Percentiles rank a stretch among this genome's conserved stretches.
These are phyloP conservation scores for Brachyopa scutellaris DNA, from an alignment of 2,888 invertebrate genomes.

Conservation along the genomic window DNA sequence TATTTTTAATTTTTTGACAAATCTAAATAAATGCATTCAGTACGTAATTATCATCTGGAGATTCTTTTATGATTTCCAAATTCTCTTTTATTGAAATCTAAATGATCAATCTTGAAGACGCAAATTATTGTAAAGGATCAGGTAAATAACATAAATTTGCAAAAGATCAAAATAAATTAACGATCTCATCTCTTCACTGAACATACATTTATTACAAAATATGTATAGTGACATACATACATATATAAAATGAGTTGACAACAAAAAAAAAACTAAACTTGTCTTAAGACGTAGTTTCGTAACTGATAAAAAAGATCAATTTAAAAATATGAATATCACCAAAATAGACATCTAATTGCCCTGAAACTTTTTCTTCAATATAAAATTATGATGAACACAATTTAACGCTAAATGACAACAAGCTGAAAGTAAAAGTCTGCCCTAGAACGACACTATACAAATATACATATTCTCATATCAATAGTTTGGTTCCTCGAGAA, in stretches of 20 bases:
- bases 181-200: conserved; percentile 1
- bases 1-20: no score
- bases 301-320: conserved; percentile 1
- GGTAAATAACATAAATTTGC: background rate
- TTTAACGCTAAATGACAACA: conserved; percentile 23
- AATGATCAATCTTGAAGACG: no score
- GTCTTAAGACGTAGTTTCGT: conserved; percentile 12
- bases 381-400: conserved; percentile 15
- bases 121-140: no score
- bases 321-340: conserved; percentile 19
- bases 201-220: no score
- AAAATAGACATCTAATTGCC: conserved; percentile 19
- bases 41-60: no score
- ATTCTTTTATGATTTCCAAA: no score
- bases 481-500: conserved; percentile 6
- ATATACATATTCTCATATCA: background rate
- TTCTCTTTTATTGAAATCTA: no score
- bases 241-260: no score
- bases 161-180: conserved; percentile 10
- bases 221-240: no score
- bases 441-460: background rate
- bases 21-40: no score
- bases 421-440: conserved; percentile 18
- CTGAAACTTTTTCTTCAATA: conserved; percentile 15
- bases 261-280: no score